phyloP scores from a whole-genome alignment of 2,888 invertebrate genomes.

The Electrophaes corylata region DNA sequence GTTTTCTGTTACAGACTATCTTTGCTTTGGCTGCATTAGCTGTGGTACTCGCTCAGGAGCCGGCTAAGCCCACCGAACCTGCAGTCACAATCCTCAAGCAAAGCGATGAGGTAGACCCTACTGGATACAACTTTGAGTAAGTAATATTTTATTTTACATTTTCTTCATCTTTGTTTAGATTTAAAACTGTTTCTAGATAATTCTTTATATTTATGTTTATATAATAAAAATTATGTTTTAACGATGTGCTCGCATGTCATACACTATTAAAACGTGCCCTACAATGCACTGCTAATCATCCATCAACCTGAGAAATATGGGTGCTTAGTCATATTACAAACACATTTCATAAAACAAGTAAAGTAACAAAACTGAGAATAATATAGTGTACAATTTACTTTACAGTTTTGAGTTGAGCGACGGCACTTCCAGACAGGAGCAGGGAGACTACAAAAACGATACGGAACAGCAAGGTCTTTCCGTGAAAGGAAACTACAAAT shows the following conservation, averaged over 20 bases:
- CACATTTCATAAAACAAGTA: too few relatives aligned
- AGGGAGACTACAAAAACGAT: constrained; percentile 86
- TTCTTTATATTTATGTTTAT: too few relatives aligned
- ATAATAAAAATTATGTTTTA: too few relatives aligned
- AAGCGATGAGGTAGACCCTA: constrained; percentile 85
- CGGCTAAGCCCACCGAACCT: constrained; percentile 47
- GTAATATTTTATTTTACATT: too few relatives aligned
- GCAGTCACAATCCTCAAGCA: constrained; percentile 84
- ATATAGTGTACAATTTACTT: constrained; percentile 5
- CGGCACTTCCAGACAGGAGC: constrained; percentile 86
- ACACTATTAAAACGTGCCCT: too few relatives aligned
- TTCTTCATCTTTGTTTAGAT: too few relatives aligned
- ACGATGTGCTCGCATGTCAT: too few relatives aligned
- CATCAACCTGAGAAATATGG: too few relatives aligned
- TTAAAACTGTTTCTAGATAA: too few relatives aligned
- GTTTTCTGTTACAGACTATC: constrained; percentile 57
- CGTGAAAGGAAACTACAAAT: constrained; percentile 86
- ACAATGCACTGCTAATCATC: too few relatives aligned
- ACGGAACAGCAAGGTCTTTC: constrained; percentile 86
- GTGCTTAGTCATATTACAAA: too few relatives aligned
- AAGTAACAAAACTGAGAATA: too few relatives aligned
- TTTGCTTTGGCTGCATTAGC: constrained; percentile 63
- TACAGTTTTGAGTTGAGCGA: constrained; percentile 87
- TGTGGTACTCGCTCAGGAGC: constrained; percentile 63
- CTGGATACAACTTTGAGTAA: constrained; percentile 87